Percentiles rank a stretch among this genome's conserved stretches.
Conservation (phyloP, 2,888 invertebrate species). For the Sepiola atlantica region DNA sequence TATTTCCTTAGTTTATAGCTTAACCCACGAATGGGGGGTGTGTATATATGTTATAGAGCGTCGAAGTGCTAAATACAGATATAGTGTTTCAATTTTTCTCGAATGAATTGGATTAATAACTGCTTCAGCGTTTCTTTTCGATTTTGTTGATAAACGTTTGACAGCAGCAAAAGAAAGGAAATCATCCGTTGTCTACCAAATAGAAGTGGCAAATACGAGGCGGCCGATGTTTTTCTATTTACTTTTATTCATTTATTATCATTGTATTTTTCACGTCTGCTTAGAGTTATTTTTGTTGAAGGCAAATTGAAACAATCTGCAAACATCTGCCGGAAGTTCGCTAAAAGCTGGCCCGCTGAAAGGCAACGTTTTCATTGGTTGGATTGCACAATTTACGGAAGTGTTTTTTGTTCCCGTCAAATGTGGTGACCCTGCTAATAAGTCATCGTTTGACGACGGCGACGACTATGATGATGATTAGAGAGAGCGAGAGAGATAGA, state of each 20-base stretch:
- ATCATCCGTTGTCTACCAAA: not conserved
- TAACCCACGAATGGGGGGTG: no score
- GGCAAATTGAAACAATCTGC: conserved; percentile 4
- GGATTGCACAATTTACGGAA: not conserved
- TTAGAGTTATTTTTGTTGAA: not conserved
- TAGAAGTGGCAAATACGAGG: not conserved
- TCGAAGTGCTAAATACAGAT: not conserved
- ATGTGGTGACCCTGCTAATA: not conserved
- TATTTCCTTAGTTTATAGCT: no score
- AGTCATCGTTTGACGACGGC: not conserved
- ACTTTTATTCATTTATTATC: not conserved
- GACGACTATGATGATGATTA: not conserved
- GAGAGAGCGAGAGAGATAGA: not conserved
- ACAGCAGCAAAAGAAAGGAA: not conserved
- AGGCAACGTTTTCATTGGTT: not conserved
- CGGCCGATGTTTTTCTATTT: not conserved
- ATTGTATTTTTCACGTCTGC: no score
- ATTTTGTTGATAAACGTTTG: not conserved
- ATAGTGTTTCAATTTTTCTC: not conserved
- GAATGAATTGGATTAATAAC: not conserved
- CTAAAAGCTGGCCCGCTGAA: not conserved
- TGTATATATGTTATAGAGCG: no score
- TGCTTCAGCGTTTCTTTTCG: not conserved
- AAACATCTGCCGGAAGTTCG: not conserved
- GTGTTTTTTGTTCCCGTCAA: conserved; percentile 10